phyloP scores from a whole-genome alignment of 2,888 invertebrate species.

The Leucoma salicis region DNA sequence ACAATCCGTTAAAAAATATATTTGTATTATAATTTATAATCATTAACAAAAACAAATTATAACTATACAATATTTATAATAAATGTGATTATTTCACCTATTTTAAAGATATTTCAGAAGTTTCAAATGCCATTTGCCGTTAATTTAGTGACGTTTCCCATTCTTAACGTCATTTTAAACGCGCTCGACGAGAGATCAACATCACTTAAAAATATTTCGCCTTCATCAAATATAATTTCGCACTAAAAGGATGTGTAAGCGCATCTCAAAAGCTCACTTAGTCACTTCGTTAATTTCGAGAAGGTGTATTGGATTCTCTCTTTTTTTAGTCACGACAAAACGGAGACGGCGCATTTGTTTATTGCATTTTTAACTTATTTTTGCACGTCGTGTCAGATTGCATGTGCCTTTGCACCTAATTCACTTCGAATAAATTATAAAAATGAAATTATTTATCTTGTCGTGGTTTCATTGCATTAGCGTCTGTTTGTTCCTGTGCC shows the following conservation, averaged over 20 bases:
- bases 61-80: too few species aligned
- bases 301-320: slow-evolving; percentile 32
- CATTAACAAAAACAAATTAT: too few species aligned
- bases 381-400: slow-evolving; percentile 23
- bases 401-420: slow-evolving; percentile 46
- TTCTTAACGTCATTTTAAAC: slow-evolving; percentile 42
- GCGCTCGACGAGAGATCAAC: slow-evolving; percentile 36
- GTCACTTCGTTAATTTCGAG: slow-evolving; percentile 59
- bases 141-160: slow-evolving; percentile 29
- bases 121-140: slow-evolving; percentile 22
- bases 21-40: too few species aligned
- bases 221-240: slow-evolving; percentile 38
- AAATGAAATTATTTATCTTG: slow-evolving; percentile 57
- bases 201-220: slow-evolving; percentile 33
- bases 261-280: slow-evolving; percentile 47
- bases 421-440: too few species aligned
- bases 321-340: slow-evolving; percentile 18
- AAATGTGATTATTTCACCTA: too few species aligned
- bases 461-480: slow-evolving; percentile 45
- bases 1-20: too few species aligned
- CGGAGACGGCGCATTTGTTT: slow-evolving; percentile 21
- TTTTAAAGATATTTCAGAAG: slow-evolving; percentile 11
- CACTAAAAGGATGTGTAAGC: slow-evolving; percentile 48
- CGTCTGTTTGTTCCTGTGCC: slow-evolving; percentile 35
- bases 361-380: slow-evolving; percentile 9